These are phyloP conservation scores for Hippocampus mohnikei DNA, from an alignment of 2,113 vertebrate species.

Conservation along the genomic window DNA sequence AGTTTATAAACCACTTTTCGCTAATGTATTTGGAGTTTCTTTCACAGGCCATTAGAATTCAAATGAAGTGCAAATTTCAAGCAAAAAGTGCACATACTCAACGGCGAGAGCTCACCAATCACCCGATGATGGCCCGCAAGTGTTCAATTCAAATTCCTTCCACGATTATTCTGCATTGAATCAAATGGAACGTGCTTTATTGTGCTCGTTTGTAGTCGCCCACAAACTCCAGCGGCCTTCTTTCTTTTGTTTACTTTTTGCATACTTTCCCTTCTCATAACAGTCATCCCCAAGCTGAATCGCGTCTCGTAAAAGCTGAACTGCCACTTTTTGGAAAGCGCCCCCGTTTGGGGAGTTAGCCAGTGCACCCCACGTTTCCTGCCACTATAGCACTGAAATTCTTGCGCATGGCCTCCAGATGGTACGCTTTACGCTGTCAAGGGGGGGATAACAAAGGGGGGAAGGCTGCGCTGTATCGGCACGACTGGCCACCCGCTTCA, in stretches of 20 bases:
- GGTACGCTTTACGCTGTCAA: conserved; percentile 33
- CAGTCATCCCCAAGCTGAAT: background rate
- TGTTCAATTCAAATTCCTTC: background rate
- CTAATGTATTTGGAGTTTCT: background rate
- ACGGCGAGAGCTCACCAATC: background rate
- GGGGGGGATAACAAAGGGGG: background rate
- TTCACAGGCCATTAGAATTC: too few relatives aligned
- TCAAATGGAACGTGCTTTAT: background rate
- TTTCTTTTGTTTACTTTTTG: background rate
- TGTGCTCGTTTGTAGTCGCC: background rate
- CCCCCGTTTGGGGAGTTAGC: background rate
- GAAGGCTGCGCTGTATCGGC: background rate
- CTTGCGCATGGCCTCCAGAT: conserved; percentile 45
- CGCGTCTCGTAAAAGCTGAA: conserved; percentile 10
- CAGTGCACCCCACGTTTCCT: background rate
- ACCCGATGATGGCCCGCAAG: background rate
- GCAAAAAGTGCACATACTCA: background rate
- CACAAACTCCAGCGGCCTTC: background rate
- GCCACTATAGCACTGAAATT: background rate
- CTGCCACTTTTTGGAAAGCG: background rate
- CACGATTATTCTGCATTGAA: background rate
- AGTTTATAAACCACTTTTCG: too few relatives aligned
- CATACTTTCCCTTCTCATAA: background rate
- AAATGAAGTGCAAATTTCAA: background rate
- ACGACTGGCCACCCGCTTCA: background rate